These are phyloP conservation scores for Caenorhabditis briggsae DNA, from an alignment of 1,140 invertebrate genomes.

Conservation along the genomic window DNA sequence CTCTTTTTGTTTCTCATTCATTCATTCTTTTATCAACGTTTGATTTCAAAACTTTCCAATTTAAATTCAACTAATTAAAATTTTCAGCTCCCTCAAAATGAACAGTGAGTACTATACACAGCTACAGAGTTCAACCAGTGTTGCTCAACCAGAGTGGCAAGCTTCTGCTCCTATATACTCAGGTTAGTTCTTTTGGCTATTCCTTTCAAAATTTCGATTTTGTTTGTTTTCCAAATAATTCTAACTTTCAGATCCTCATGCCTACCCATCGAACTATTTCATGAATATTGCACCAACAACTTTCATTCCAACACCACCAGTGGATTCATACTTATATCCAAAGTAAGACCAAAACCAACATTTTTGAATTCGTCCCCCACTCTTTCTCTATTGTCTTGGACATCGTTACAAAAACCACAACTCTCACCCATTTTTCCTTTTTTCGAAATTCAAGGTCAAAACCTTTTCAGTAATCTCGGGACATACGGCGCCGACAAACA, in stretches of 20 bases:
- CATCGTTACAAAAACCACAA: not conserved
- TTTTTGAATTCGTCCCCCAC: not conserved
- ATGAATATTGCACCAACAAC: not conserved
- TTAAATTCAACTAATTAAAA: no score
- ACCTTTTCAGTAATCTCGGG: slow-evolving; percentile 31
- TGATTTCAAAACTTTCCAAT: no score
- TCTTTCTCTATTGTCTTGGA: not conserved
- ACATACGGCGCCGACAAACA: slow-evolving; percentile 16
- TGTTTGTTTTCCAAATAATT: no score
- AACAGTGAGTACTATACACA: slow-evolving; percentile 31
- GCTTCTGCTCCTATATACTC: slow-evolving; percentile 2
- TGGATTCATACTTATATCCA: not conserved
- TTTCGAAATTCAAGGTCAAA: slow-evolving; percentile 26
- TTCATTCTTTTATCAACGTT: not conserved
- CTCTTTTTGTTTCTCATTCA: not conserved
- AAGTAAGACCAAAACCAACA: not conserved
- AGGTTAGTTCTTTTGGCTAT: not conserved
- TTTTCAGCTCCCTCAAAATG: not conserved
- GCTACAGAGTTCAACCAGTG: not conserved
- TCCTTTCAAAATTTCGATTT: not conserved
- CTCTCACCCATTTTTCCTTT: not conserved
- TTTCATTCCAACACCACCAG: not conserved
- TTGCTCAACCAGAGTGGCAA: slow-evolving; percentile 6
- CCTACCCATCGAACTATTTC: not conserved
- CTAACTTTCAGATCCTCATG: slow-evolving; percentile 15